Evolutionary conservation across 2,113 vertebrate genomes (phyloP).

Genomic region (Eclectus roratus): DNA sequence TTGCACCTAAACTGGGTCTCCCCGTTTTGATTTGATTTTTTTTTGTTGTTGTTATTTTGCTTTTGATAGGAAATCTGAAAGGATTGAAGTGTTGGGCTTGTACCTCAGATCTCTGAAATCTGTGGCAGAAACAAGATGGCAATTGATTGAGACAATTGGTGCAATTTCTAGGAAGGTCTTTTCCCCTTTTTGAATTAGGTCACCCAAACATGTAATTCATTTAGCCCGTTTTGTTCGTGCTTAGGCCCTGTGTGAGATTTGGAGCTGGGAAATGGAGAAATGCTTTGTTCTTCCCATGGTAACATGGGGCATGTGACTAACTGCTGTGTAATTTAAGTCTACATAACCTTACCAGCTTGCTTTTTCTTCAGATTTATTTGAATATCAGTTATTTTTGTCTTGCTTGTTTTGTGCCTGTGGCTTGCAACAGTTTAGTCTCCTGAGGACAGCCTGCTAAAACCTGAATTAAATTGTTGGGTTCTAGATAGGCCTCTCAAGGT

Average conservation of each 20-base stretch:
- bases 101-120: not conserved
- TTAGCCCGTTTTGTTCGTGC: not conserved
- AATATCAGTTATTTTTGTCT: not conserved
- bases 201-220: not conserved
- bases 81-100: not conserved
- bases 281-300: not conserved
- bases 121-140: not conserved
- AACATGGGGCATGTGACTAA: not conserved
- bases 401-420: not conserved
- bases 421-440: not conserved
- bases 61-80: not conserved
- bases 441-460: not conserved
- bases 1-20: not conserved
- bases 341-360: not conserved
- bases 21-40: not conserved
- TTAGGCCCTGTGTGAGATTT: not conserved
- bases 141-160: not conserved
- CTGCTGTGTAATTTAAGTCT: not conserved
- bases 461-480: not conserved
- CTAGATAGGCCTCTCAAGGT: not conserved
- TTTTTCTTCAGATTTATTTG: not conserved
- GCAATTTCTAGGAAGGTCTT: not conserved
- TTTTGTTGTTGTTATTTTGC: not conserved
- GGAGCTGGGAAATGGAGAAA: not conserved
- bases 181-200: not conserved